Conservation (phyloP, 1,140 invertebrate genomes). For the Calephelis virginiensis region DNA sequence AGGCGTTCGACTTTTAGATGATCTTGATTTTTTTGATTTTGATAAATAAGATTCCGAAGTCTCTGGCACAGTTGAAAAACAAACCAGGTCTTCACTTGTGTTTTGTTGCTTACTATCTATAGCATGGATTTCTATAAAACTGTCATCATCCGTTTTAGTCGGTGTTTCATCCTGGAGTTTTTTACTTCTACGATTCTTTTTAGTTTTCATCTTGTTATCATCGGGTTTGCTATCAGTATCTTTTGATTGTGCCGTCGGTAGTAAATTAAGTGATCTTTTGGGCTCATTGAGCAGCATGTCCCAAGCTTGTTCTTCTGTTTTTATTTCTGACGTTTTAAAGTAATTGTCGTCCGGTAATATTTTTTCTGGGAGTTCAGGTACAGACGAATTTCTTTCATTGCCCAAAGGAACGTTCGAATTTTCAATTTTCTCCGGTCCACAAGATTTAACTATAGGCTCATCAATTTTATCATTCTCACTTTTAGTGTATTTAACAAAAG, state of each 20-base stretch:
- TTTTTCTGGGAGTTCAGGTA: neutral
- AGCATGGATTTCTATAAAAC: slow-evolving; percentile 69
- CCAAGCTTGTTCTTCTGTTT: slow-evolving; percentile 68
- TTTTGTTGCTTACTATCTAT: slow-evolving; percentile 60
- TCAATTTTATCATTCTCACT: neutral
- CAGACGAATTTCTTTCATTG: neutral
- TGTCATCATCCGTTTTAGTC: slow-evolving; percentile 59
- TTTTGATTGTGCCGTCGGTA: slow-evolving; percentile 23
- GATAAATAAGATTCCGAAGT: slow-evolving; percentile 49
- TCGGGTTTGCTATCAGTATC: slow-evolving; percentile 42
- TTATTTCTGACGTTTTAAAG: slow-evolving; percentile 34
- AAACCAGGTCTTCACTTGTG: slow-evolving; percentile 57
- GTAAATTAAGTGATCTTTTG: slow-evolving; percentile 34
- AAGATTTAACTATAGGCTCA: neutral
- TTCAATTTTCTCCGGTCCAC: neutral
- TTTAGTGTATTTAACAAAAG: neutral
- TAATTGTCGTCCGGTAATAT: neutral
- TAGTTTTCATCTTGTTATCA: slow-evolving; percentile 59
- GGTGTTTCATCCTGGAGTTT: slow-evolving; percentile 51
- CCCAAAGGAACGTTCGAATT: neutral
- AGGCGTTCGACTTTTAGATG: slow-evolving; percentile 52
- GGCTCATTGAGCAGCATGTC: slow-evolving; percentile 60
- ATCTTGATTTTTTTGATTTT: slow-evolving; percentile 51
- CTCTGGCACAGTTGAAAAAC: slow-evolving; percentile 62
- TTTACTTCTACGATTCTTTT: slow-evolving; percentile 61